A percentile compares a stretch with the other conserved stretches of the same genome.
Evolutionary conservation across 2,797 vertebrate genomes (phyloP).

Genomic region (Paratrypauchen microcephalus): DNA sequence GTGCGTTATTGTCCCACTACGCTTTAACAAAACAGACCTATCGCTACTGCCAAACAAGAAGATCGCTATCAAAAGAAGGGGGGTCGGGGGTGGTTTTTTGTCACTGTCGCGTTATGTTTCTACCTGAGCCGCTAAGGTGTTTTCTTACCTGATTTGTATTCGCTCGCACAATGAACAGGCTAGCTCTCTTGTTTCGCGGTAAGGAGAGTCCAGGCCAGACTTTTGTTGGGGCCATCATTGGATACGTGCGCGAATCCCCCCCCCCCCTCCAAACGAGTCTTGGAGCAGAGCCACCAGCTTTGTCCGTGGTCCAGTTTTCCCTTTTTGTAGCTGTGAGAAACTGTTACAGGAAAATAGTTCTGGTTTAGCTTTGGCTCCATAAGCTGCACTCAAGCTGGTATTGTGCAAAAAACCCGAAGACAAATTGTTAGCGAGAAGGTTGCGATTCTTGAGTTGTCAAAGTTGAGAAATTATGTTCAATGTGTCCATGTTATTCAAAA

Average conservation of each 20-base stretch:
- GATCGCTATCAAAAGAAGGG: conserved; percentile 75
- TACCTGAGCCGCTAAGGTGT: conserved; percentile 79
- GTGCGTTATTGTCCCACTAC: conserved; percentile 71
- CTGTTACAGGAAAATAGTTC: conserved; percentile 61
- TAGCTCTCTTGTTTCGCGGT: conserved; percentile 80
- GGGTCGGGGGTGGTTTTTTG: conserved; percentile 52
- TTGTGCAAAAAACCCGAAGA: conserved; percentile 50
- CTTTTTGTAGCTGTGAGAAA: conserved; percentile 63
- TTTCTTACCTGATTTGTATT: conserved; percentile 85
- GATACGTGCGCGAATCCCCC: conserved; percentile 77
- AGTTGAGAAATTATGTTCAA: background rate
- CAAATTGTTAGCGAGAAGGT: conserved; percentile 46
- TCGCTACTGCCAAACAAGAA: conserved; percentile 67
- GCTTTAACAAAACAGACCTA: conserved; percentile 75
- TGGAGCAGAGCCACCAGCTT: conserved; percentile 72
- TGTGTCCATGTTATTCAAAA: background rate
- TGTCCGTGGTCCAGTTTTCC: conserved; percentile 63
- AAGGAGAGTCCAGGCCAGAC: conserved; percentile 81
- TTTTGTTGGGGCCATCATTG: conserved; percentile 78
- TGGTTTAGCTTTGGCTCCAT: conserved; percentile 47
- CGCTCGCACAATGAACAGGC: conserved; percentile 79
- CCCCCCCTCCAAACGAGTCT: conserved; percentile 70
- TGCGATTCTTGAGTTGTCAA: conserved; percentile 11
- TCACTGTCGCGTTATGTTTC: conserved; percentile 77
- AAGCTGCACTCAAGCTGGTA: conserved; percentile 48